Evolutionary conservation across 2,113 vertebrate genomes (phyloP), one percentile per base, ranked within the genome.

Genomic region (Malurus elegans): DNA sequence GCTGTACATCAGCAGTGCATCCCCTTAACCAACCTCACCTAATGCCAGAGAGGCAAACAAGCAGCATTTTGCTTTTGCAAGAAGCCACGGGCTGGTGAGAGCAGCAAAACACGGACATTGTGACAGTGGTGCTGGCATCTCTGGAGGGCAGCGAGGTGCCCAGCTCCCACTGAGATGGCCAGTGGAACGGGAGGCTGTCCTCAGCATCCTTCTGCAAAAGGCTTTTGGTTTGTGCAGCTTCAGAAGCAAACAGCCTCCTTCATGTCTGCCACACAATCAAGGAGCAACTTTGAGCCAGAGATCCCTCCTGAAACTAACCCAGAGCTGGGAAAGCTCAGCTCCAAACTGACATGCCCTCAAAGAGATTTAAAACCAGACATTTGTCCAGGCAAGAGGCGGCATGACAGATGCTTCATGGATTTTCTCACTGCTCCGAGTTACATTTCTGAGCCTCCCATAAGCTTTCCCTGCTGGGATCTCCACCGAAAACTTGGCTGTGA

Each of bases 61-160:
- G 14, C 26, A 53, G 47, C 16, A 28, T 29, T 78, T 34, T 0
- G 3, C 17, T 80, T 75, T 56, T 71, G 14, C 78, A 56, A 44
- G 65, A 87, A 25, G n/a, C n/a, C 61, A 66, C 0, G 0, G 69
- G 36, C 25, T 1, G 0, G 28, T 28, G 44, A 26, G 8, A 58
- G 28, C 29, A 67, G 38, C 1, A 2, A 25, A 86, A 61, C 23
- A 47, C 51, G 44, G 47, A 38, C 24, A 60, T 64, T 36, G 23
- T 47, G 25, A 26, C 61, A 45, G n/a, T 9, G 17, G 17, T 32
- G 24, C 23, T 73, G 65, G 58, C n/a, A 48, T 18, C 28, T 65
- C 13, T 32, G 51, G 48, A 66, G 0, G 5, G 12, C 60, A 42
- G 20, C 0, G 1, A 83, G 28, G 12, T 14, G 42, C 25, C 32